Conservation (phyloP, 2,888 invertebrate species). For the Norana najaformis region DNA sequence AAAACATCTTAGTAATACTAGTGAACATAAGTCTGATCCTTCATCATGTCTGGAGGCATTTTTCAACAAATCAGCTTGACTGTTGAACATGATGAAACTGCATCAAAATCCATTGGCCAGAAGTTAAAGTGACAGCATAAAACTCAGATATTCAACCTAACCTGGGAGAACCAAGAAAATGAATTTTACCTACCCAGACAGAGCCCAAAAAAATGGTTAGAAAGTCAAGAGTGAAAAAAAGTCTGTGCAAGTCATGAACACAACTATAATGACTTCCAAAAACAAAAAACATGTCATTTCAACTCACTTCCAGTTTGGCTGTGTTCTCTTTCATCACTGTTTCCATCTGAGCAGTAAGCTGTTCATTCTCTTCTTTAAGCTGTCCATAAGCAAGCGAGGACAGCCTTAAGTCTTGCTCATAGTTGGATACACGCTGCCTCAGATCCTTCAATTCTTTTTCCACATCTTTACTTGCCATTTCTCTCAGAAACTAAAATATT, state of each 20-base stretch:
- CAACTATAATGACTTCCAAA: not conserved
- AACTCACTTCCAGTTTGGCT: not conserved
- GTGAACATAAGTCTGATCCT: too few relatives aligned
- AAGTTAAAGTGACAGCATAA: too few relatives aligned
- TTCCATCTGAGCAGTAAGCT: constrained; percentile 14
- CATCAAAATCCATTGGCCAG: too few relatives aligned
- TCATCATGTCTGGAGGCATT: too few relatives aligned
- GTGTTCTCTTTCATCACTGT: not conserved
- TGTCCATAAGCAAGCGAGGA: not conserved
- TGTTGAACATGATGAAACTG: too few relatives aligned
- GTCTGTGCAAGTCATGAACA: not conserved
- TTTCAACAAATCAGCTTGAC: too few relatives aligned
- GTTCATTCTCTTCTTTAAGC: constrained; percentile 8
- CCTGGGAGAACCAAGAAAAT: not conserved
- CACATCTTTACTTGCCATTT: not conserved
- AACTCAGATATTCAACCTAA: too few relatives aligned
- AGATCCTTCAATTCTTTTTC: not conserved
- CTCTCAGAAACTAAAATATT: not conserved
- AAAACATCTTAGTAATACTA: too few relatives aligned
- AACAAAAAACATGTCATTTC: not conserved
- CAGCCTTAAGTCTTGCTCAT: not conserved
- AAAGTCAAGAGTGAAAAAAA: not conserved
- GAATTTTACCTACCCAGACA: not conserved
- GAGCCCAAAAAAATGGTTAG: not conserved
- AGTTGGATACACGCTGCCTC: not conserved